These are phyloP conservation scores for Spea multiplicata DNA, from an alignment of 2,113 vertebrate genomes.

Conservation along the genomic window DNA sequence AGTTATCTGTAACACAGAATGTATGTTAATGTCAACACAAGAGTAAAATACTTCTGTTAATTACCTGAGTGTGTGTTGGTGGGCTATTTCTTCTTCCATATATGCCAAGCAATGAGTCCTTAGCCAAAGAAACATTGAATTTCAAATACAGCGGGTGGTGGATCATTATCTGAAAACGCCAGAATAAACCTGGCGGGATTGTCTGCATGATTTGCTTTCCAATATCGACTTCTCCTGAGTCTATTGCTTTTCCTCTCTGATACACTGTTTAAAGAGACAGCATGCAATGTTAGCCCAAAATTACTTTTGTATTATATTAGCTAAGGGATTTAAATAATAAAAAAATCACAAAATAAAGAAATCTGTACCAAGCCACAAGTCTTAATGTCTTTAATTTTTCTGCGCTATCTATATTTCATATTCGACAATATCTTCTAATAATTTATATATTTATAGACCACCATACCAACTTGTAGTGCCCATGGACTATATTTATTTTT, in stretches of 20 bases:
- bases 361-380: too few species aligned
- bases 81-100: constrained; percentile 96
- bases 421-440: too few species aligned
- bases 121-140: constrained; percentile 92
- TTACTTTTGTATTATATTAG: too few species aligned
- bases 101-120: constrained; percentile 92
- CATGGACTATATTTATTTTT: too few species aligned
- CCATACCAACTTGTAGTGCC: too few species aligned
- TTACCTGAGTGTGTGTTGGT: constrained; percentile 97
- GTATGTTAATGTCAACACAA: accelerated
- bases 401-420: too few species aligned
- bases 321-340: too few species aligned
- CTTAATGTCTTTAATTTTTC: too few species aligned
- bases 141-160: constrained; percentile 94
- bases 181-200: constrained; percentile 93
- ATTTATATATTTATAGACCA: too few species aligned
- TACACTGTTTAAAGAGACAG: constrained; percentile 63
- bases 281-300: too few species aligned
- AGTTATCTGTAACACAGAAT: background rate
- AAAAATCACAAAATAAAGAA: too few species aligned
- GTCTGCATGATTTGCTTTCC: constrained; percentile 89
- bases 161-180: constrained; percentile 95
- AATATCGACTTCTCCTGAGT: constrained; percentile 90
- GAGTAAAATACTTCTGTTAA: background rate
- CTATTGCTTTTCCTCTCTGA: constrained; percentile 86